Base-by-base conservation (phyloP, 2,113 vertebrate genomes). In the Delphinapterus leucas region DNA sequence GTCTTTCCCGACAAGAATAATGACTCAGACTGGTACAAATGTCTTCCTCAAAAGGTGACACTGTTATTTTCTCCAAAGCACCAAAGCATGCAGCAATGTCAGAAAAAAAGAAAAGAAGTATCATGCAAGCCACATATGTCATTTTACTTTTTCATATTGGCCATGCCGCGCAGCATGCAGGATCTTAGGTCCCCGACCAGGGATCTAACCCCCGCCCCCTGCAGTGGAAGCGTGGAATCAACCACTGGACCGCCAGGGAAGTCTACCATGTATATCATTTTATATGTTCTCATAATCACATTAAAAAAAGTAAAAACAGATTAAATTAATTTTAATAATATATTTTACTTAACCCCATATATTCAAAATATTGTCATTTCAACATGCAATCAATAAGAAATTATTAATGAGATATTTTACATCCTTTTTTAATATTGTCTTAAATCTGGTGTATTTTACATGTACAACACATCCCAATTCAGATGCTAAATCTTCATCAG, bases 21-120 rank as follows among this genome's bases (percentile, higher is more conserved):
- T 96, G 71, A 93, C 79, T 95, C 71, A 92, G 60, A 55, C 20
- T 31, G 73, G 60, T 31, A 53, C 33, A 71, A 25, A 25, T 61
- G 38, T 36, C 74, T 90, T 96, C 58, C 15, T 90, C 38, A 70
- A 94, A 89, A 5, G 49, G 10, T 53, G 67, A 97, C 82, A 91
- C 67, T 92, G 7, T 82, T 83, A 60, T 91, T 95, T 93, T 86
- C 83, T 60, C 71, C 13, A 7, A 71, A 95, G 81, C 41, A 86
- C 36, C 60, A 53, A 53, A 53, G 53, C 53, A 53, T 53, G 53
- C 55, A 58, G 55, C 2, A 7, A 6, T 58, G 55, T 20, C 55
- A 58, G 20, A 58, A 58, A 58, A 58, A 58, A 58, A 58, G 2
- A 8, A 55, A 86, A 90, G 28, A 84, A 88, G 94, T 67, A 10